phyloP scores from a whole-genome alignment of 2,888 invertebrate species.

The Netelia virgata region DNA sequence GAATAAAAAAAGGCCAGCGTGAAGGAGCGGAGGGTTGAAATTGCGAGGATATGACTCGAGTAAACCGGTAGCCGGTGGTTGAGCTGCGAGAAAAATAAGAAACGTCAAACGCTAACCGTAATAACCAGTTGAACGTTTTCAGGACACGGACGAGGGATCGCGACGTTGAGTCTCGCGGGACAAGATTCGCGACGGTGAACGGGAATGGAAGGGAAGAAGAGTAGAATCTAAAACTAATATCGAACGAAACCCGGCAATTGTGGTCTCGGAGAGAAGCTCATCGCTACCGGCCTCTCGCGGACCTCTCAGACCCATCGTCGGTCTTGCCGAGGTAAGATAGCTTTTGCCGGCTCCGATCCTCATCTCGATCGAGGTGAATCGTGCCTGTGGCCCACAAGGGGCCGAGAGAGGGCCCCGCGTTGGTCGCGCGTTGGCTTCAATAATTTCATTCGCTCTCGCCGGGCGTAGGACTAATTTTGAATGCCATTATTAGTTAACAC shows the following conservation, averaged over 20 bases:
- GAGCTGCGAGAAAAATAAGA: conserved; percentile 69
- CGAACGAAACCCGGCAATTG: conserved; percentile 82
- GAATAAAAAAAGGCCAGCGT: background rate
- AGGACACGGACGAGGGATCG: conserved; percentile 69
- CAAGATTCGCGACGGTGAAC: conserved; percentile 41
- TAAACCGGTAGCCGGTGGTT: conserved; percentile 64
- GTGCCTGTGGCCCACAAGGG: conserved; percentile 42
- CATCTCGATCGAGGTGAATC: conserved; percentile 64
- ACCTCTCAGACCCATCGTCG: background rate
- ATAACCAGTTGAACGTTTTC: conserved; percentile 81
- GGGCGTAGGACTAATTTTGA: conserved; percentile 84
- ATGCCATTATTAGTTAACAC: conserved; percentile 84
- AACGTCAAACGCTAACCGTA: conserved; percentile 78
- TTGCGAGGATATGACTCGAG: conserved; percentile 59
- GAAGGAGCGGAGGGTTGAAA: conserved; percentile 30
- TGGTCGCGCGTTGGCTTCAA: conserved; percentile 53
- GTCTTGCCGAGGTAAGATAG: conserved; percentile 33
- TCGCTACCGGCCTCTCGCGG: conserved; percentile 9
- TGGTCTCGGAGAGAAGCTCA: conserved; percentile 75
- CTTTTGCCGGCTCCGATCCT: conserved; percentile 53
- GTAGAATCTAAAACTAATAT: conserved; percentile 83
- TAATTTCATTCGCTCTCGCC: conserved; percentile 67
- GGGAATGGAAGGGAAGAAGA: conserved; percentile 53
- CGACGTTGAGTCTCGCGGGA: conserved; percentile 43
- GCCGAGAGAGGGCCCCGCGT: conserved; percentile 14